These are phyloP conservation scores for Phalloptychus januarius DNA, from an alignment of 2,797 vertebrate species.

Conservation along the genomic window DNA sequence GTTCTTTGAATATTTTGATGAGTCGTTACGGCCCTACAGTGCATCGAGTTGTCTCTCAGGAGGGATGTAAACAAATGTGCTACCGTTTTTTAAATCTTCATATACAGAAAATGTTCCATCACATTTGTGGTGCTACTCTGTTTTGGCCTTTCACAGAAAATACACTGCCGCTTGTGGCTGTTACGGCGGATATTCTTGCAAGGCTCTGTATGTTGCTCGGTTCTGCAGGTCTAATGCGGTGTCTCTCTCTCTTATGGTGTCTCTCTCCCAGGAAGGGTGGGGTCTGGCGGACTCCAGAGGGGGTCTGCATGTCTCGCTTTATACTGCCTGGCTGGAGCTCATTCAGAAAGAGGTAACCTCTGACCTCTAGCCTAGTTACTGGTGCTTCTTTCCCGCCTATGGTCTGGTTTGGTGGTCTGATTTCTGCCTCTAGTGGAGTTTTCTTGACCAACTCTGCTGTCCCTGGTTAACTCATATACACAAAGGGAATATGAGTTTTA, in stretches of 20 bases:
- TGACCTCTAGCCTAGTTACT: conserved; percentile 76
- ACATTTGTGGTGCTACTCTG: not conserved
- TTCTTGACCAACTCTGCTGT: conserved; percentile 39
- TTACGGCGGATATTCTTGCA: not conserved
- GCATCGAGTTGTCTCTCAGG: not conserved
- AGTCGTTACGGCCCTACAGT: not conserved
- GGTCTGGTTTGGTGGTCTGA: conserved; percentile 43
- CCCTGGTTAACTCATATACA: conserved; percentile 20
- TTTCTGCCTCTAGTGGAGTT: conserved; percentile 44
- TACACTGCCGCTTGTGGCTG: not conserved
- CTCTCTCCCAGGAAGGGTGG: conserved; percentile 83
- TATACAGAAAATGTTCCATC: not conserved
- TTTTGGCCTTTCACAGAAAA: conserved; percentile 1
- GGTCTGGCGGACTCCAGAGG: conserved; percentile 85
- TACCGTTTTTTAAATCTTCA: no score
- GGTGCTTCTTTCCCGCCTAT: conserved; percentile 43
- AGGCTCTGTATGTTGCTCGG: conserved; percentile 25
- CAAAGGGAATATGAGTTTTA: conserved; percentile 16
- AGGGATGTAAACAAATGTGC: not conserved
- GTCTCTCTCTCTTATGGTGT: conserved; percentile 83
- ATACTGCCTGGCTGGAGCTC: conserved; percentile 87
- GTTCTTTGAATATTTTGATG: no score
- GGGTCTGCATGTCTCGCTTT: conserved; percentile 82
- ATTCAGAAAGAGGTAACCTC: conserved; percentile 85
- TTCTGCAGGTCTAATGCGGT: conserved; percentile 75